Evolutionary conservation across 2,888 invertebrate genomes (phyloP).

Genomic region (Gerris lacustris): DNA sequence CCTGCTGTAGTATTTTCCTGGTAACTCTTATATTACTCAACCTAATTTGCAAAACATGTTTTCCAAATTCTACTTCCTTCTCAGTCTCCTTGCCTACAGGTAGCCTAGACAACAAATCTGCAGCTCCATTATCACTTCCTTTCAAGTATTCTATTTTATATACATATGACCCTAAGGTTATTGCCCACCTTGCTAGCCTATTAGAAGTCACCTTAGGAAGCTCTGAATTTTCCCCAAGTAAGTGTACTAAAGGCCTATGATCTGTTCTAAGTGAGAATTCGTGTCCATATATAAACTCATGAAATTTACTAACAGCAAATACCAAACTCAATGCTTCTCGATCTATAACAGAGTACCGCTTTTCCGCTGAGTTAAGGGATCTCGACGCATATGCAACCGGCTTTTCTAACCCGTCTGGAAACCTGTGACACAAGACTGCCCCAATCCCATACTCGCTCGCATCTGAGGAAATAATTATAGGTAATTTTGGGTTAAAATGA

Average conservation of each 20-base stretch:
- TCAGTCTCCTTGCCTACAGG: slow-evolving; percentile 3
- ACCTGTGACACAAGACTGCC: slow-evolving; percentile 14
- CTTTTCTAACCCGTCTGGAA: slow-evolving; percentile 13
- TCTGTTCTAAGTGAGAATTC: slow-evolving; percentile 10
- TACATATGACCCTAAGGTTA: slow-evolving; percentile 10
- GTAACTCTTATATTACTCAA: neutral
- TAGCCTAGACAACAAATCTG: slow-evolving; percentile 17
- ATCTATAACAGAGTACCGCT: too few relatives aligned
- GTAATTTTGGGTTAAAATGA: too few relatives aligned
- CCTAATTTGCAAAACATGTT: neutral
- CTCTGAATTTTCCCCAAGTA: slow-evolving; percentile 8
- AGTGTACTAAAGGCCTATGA: slow-evolving; percentile 7
- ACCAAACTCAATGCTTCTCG: neutral
- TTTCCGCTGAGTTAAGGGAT: neutral
- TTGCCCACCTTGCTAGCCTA: slow-evolving; percentile 11
- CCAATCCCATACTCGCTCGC: slow-evolving; percentile 14
- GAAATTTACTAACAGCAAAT: slow-evolving; percentile 9
- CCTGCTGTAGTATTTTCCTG: neutral
- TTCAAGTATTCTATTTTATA: slow-evolving; percentile 7
- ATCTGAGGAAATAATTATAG: neutral
- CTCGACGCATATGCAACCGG: slow-evolving; percentile 11
- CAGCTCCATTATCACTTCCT: slow-evolving; percentile 11
- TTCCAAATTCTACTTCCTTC: too few relatives aligned
- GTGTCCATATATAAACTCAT: slow-evolving; percentile 12
- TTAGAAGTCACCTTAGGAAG: slow-evolving; percentile 10